A percentile compares a stretch with the other conserved stretches of the same genome.
Conservation (phyloP, 1,140 invertebrate genomes). For the Drosophila yakuba region DNA sequence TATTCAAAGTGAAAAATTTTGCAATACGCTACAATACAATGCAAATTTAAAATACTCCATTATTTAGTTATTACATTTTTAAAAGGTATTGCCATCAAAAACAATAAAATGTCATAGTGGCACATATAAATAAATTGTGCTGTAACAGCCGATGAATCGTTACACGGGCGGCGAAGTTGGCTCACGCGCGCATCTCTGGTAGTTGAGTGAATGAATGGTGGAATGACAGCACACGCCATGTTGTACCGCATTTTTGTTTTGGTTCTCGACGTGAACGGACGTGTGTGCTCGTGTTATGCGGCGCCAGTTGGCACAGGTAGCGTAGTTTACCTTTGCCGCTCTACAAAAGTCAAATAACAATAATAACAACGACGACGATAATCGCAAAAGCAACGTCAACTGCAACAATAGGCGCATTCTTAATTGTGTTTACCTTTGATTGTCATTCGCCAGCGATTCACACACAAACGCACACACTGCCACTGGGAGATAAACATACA, state of each 20-base stretch:
- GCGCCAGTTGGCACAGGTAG: constrained; percentile 28
- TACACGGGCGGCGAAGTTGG: not conserved
- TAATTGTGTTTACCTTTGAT: constrained; percentile 36
- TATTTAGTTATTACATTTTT: too few relatives aligned
- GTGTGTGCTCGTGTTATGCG: constrained; percentile 26
- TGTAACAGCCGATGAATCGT: not conserved
- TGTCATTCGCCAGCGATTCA: constrained; percentile 9
- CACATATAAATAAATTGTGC: not conserved
- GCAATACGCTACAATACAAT: not conserved
- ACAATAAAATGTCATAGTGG: not conserved
- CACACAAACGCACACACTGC: not conserved
- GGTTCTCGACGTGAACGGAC: constrained; percentile 24
- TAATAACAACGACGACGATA: constrained; percentile 11
- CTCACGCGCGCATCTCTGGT: not conserved
- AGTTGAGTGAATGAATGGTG: constrained; percentile 2
- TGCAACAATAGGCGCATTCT: constrained; percentile 37
- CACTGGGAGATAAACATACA: constrained; percentile 1
- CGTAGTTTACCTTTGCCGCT: constrained; percentile 30
- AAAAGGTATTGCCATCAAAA: too few relatives aligned
- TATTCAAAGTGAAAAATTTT: not conserved
- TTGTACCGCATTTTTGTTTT: constrained; percentile 29
- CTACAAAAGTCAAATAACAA: constrained; percentile 21
- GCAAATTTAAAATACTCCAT: too few relatives aligned
- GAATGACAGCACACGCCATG: constrained; percentile 3
- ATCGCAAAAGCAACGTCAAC: constrained; percentile 12